phyloP scores from a whole-genome alignment of 2,113 vertebrate genomes.

The Eretmochelys imbricata region DNA sequence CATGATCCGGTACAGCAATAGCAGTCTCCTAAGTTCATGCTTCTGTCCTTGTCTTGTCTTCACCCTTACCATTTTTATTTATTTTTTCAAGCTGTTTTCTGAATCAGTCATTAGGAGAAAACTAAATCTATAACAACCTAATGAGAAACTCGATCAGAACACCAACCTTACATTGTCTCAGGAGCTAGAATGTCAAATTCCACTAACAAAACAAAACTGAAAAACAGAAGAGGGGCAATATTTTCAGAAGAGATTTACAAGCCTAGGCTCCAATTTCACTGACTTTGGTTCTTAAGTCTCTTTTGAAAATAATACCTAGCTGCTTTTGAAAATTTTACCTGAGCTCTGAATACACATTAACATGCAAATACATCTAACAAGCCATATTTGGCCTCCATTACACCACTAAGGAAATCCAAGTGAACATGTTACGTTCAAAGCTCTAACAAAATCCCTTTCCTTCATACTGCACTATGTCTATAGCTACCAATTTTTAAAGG shows the following conservation, averaged over 20 bases:
- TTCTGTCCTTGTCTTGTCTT: neutral
- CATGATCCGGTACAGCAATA: neutral
- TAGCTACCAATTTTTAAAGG: neutral
- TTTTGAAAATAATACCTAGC: neutral
- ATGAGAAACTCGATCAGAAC: neutral
- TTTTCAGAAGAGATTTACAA: fast-evolving
- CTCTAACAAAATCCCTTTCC: fast-evolving
- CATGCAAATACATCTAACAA: too few relatives aligned
- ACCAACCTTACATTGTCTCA: neutral
- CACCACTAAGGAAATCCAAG: neutral
- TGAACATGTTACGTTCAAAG: neutral
- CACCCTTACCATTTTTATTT: neutral
- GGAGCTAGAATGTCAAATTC: neutral
- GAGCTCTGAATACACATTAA: too few relatives aligned
- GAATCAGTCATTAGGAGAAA: neutral
- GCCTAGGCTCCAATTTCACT: fast-evolving
- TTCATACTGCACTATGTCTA: neutral
- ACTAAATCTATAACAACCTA: neutral
- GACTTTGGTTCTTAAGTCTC: fast-evolving
- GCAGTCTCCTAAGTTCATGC: neutral
- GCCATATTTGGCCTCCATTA: too few relatives aligned
- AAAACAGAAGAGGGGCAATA: neutral
- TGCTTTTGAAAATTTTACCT: neutral
- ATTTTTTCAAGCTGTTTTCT: neutral
- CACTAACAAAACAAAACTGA: neutral